Evolutionary conservation across 2,888 invertebrate species (phyloP).

Genomic region (Rhyacophila evoluta): DNA sequence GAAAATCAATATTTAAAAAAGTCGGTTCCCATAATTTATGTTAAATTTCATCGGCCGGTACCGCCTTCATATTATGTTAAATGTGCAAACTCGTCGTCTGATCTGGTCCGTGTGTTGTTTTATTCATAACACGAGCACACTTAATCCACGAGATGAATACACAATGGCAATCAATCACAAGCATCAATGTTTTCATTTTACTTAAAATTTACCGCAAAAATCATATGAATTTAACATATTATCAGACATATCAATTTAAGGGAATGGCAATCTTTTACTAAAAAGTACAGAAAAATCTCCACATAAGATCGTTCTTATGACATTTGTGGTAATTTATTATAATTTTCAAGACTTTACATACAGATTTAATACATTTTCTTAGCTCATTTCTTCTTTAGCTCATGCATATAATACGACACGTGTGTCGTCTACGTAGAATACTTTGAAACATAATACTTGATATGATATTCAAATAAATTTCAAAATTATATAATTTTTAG

Average conservation of each 20-base stretch:
- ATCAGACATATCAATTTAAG: background rate
- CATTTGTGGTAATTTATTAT: too few species aligned
- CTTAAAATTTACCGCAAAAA: background rate
- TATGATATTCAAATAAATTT: too few species aligned
- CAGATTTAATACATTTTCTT: too few species aligned
- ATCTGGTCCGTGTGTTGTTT: background rate
- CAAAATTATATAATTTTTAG: too few species aligned
- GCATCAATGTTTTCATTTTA: background rate
- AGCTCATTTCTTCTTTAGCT: too few species aligned
- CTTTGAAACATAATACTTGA: too few species aligned
- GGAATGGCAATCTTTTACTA: too few species aligned
- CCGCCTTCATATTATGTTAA: background rate
- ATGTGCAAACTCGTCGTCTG: background rate
- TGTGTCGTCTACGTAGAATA: too few species aligned
- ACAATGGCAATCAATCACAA: background rate
- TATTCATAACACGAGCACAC: background rate
- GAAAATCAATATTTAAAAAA: background rate
- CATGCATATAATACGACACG: too few species aligned
- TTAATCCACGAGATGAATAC: background rate
- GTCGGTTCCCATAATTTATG: background rate
- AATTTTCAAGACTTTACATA: too few species aligned
- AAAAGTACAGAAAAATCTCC: too few species aligned
- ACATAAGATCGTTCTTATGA: too few species aligned
- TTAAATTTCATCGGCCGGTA: background rate
- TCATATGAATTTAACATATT: background rate